Evolutionary conservation across 2,888 invertebrate species (phyloP).

Genomic region (Selenia dentaria): DNA sequence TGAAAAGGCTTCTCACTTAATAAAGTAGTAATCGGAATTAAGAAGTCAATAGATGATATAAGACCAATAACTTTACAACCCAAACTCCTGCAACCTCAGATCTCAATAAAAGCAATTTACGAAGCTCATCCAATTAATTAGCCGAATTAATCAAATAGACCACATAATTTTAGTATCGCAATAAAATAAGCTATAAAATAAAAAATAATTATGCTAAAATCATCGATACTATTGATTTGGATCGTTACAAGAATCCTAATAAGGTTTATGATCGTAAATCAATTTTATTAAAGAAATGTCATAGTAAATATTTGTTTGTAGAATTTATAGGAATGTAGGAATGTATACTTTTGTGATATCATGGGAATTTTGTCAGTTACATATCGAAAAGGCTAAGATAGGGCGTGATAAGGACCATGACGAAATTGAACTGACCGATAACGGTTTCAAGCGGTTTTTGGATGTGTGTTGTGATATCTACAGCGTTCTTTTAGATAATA

Average conservation of each 20-base stretch:
- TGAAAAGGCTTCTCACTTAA: too few relatives aligned
- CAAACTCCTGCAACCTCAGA: slow-evolving; percentile 21
- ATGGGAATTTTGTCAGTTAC: slow-evolving; percentile 40
- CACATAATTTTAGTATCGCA: slow-evolving; percentile 22
- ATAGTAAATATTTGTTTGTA: slow-evolving; percentile 30
- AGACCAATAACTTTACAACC: slow-evolving; percentile 1
- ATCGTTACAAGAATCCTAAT: slow-evolving; percentile 14
- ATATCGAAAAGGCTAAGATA: slow-evolving; percentile 25
- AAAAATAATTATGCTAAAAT: slow-evolving; percentile 22
- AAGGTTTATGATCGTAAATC: slow-evolving; percentile 25
- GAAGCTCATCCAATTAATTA: slow-evolving; percentile 26
- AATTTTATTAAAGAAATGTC: slow-evolving; percentile 11
- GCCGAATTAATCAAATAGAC: slow-evolving; percentile 31
- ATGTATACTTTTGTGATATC: slow-evolving; percentile 27
- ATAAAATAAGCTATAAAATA: slow-evolving; percentile 30
- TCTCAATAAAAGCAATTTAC: slow-evolving; percentile 20
- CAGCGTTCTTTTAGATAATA: too few relatives aligned
- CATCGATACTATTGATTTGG: slow-evolving; percentile 7
- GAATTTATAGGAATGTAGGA: slow-evolving; percentile 16
- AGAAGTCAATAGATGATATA: too few relatives aligned
- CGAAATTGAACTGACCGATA: slow-evolving; percentile 48
- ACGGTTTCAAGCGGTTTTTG: slow-evolving; percentile 10
- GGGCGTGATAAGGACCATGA: slow-evolving; percentile 36
- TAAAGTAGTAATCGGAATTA: too few relatives aligned
- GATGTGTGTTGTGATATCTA: slow-evolving; percentile 9